Percentiles rank a stretch among this genome's conserved stretches.
Conservation (phyloP, 1,140 invertebrate genomes). For the Neoseiulus cucumeris region DNA sequence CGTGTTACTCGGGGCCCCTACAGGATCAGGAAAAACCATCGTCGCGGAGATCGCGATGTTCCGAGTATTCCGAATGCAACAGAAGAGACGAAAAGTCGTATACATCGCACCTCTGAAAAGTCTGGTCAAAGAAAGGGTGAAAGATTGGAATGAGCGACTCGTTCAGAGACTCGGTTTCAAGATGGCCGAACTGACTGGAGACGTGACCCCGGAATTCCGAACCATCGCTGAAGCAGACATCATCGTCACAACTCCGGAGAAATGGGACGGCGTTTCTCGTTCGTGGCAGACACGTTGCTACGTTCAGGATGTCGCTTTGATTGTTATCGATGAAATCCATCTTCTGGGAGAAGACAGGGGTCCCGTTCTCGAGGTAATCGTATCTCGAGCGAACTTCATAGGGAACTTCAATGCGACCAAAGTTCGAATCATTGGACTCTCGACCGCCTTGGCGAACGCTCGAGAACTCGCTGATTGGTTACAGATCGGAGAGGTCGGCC, state of each 20-base stretch:
- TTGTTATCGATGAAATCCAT: conserved; percentile 98
- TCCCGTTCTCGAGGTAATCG: conserved; percentile 44
- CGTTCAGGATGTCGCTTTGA: conserved; percentile 69
- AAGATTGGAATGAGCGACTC: conserved; percentile 85
- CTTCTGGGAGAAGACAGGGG: conserved; percentile 53
- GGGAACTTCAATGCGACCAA: conserved; percentile 51
- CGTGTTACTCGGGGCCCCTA: conserved; percentile 85
- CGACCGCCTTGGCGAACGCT: conserved; percentile 93
- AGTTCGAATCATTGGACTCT: conserved; percentile 77
- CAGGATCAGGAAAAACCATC: conserved; percentile 96
- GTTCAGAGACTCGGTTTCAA: conserved; percentile 46
- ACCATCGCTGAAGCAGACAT: conserved; percentile 64
- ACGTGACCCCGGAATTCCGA: conserved; percentile 75
- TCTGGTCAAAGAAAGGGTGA: conserved; percentile 80
- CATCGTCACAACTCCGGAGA: conserved; percentile 96
- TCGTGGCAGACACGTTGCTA: conserved; percentile 93
- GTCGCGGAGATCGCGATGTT: conserved; percentile 95
- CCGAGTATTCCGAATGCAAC: conserved; percentile 50
- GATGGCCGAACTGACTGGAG: conserved; percentile 88
- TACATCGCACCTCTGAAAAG: conserved; percentile 98
- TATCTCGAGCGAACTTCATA: conserved; percentile 67
- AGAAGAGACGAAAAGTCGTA: conserved; percentile 39
- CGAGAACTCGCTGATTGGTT: conserved; percentile 91
- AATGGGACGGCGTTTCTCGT: conserved; percentile 95
- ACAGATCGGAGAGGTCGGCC: conserved; percentile 56